Conservation (phyloP, 2,888 invertebrate genomes). For the Tinea trinotella region DNA sequence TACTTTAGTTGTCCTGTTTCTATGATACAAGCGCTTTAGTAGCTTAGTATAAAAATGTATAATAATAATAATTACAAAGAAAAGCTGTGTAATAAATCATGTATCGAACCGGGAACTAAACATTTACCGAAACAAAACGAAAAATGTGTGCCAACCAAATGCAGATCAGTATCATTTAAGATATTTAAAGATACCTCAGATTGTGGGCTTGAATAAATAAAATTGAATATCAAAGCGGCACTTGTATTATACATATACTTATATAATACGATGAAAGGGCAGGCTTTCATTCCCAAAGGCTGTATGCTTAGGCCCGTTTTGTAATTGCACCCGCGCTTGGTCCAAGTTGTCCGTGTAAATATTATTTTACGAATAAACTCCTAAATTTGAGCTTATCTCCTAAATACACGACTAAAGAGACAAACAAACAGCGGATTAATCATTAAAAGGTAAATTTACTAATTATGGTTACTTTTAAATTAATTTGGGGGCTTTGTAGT, state of each 20-base stretch:
- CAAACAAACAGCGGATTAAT: conserved; percentile 12
- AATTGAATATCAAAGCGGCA: not conserved
- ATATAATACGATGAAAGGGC: conserved; percentile 6
- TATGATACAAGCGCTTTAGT: too few species aligned
- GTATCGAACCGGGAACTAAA: too few species aligned
- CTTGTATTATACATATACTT: not conserved
- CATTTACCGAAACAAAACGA: too few species aligned
- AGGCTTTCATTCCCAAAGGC: not conserved
- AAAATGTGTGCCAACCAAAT: too few species aligned
- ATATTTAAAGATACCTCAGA: not conserved
- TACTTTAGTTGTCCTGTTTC: too few species aligned
- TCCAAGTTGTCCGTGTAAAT: conserved; percentile 1
- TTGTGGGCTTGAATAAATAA: not conserved
- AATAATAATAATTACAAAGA: too few species aligned
- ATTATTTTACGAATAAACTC: conserved; percentile 12
- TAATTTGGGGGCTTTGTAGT: too few species aligned
- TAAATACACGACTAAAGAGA: conserved; percentile 11
- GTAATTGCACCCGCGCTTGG: conserved; percentile 9
- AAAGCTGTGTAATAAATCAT: too few species aligned
- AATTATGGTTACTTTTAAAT: not conserved
- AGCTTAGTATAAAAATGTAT: too few species aligned
- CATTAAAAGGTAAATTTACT: not conserved
- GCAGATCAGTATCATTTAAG: too few species aligned
- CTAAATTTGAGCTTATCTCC: conserved; percentile 15
- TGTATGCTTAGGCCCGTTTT: conserved; percentile 9